Evolutionary conservation across 1,140 invertebrate genomes (phyloP).

Genomic region (Anastatus disparis): DNA sequence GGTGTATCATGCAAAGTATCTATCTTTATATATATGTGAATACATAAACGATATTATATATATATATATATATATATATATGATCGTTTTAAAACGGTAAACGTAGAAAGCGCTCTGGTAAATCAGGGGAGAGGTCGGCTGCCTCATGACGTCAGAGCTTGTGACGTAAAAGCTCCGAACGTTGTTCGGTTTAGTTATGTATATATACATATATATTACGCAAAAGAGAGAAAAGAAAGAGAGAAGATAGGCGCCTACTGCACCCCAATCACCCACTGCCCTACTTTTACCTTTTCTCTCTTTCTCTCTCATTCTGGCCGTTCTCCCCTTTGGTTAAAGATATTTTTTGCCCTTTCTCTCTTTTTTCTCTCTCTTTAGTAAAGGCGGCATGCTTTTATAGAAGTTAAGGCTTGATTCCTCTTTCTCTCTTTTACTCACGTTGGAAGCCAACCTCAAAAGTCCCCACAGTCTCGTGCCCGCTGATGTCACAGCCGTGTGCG

Average conservation of each 20-base stretch:
- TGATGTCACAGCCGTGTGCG: slow-evolving; percentile 2
- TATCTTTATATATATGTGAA: too few species aligned
- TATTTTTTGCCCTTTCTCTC: slow-evolving; percentile 30
- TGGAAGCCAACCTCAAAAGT: neutral
- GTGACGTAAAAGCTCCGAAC: slow-evolving; percentile 38
- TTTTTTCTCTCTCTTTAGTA: neutral
- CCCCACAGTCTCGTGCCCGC: slow-evolving; percentile 8
- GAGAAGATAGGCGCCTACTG: slow-evolving; percentile 38
- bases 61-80: too few species aligned
- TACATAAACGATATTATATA: too few species aligned
- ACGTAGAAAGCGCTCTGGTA: too few species aligned
- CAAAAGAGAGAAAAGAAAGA: slow-evolving; percentile 24
- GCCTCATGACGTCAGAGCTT: slow-evolving; percentile 42
- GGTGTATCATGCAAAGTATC: neutral
- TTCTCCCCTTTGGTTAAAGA: slow-evolving; percentile 37
- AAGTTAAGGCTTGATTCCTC: too few species aligned
- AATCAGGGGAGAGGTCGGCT: slow-evolving; percentile 16
- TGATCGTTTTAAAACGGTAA: too few species aligned
- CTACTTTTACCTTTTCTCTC: too few species aligned
- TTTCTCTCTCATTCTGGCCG: too few species aligned
- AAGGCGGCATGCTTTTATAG: too few species aligned
- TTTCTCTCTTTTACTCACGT: neutral
- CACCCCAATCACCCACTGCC: slow-evolving; percentile 58
- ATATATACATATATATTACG: too few species aligned
- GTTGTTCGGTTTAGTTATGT: too few species aligned